Evolutionary conservation across 2,113 vertebrate species (phyloP).

Genomic region (Mobula birostris): DNA sequence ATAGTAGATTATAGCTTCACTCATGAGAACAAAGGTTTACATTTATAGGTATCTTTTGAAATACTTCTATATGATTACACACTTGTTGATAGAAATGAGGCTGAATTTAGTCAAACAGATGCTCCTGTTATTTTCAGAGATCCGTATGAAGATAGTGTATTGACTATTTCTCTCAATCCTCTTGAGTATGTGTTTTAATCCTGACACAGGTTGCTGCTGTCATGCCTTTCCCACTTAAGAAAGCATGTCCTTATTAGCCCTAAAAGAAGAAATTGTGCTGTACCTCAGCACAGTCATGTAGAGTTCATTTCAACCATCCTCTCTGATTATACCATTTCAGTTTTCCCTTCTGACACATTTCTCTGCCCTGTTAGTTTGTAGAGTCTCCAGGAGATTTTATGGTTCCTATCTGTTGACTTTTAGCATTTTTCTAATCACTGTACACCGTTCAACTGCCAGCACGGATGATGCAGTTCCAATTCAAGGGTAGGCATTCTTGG

Average conservation of each 20-base stretch:
- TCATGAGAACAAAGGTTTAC: neutral
- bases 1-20: neutral
- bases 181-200: slow-evolving; percentile 20
- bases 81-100: neutral
- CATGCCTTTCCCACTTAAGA: slow-evolving; percentile 32
- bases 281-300: slow-evolving; percentile 21
- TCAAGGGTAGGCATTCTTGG: neutral
- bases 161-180: neutral
- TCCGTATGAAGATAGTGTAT: neutral
- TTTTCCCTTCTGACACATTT: slow-evolving; percentile 33
- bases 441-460: slow-evolving; percentile 21
- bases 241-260: slow-evolving; percentile 36
- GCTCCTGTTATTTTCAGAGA: slow-evolving; percentile 10
- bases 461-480: neutral
- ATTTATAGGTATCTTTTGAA: neutral
- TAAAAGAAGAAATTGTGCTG: slow-evolving; percentile 10
- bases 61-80: neutral
- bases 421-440: slow-evolving; percentile 32
- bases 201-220: slow-evolving; percentile 14
- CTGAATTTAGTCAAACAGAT: neutral
- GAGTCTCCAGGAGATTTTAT: neutral
- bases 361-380: slow-evolving; percentile 27
- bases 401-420: slow-evolving; percentile 24
- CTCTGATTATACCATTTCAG: slow-evolving; percentile 31
- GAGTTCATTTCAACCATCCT: slow-evolving; percentile 36